Base-by-base conservation (phyloP, 2,113 vertebrate species). In the Leptodactylus fuscus region DNA sequence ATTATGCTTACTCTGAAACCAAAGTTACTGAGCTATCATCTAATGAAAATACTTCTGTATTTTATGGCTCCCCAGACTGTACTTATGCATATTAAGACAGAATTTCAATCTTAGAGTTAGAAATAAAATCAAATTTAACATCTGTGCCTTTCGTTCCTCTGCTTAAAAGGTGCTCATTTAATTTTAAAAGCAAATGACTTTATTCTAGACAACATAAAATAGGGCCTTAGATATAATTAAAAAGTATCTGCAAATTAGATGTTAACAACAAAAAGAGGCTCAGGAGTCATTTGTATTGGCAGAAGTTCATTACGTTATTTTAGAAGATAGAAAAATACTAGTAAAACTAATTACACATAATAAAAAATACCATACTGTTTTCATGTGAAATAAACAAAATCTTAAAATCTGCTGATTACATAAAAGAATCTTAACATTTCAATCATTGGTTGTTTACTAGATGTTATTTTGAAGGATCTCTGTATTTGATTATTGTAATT, bases 91-190 rank as follows among this genome's bases (percentile, higher is more conserved):
- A 94, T 93, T 93, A 91, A 94, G 92, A 93, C 53, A 90, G 91
- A 94, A 91, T 93, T 94, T 92, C 90, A 92, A 94, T 94, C 92
- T 94, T 89, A 87, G 79, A 87, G 73, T 89, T 91, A 92, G 91
- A 92, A 92, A 94, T 94, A 93, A 94, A 94, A 94, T 93, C 73
- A 94, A 92, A 91, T 89, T 82, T 90, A 93, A 88, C 93, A 94
- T 94, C 93, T 95, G 92, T 91, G 91, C 71, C 89, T 92, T 93
- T 88, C 91, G 90, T n/a, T 89, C 87, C 91, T 91, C 69, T 88
- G 87, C 91, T 84, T 91, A 91, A 93, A 93, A 89, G 60, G 89
- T 76, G 27, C 81, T 92, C 88, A 88, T 92, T 93, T 93, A 90
- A 93, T 92, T 92, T 92, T 89, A 91, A 91, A 88, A 85, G 73